Base-by-base conservation (phyloP, 2,113 vertebrate species). In the Gobius niger region DNA sequence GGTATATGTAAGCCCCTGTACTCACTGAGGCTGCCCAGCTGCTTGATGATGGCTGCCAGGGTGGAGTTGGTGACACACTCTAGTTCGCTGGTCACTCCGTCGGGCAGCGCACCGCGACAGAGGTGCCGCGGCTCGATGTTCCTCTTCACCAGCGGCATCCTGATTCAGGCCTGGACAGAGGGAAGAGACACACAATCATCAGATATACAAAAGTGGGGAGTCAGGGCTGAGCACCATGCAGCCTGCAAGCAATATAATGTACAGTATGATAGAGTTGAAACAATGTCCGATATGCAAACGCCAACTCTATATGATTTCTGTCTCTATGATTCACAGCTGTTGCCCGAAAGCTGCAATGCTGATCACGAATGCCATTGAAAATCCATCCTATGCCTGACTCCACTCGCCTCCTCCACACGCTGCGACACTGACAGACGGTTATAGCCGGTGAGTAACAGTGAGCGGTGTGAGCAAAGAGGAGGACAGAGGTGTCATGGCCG, bases 11-110 rank as follows among this genome's bases (percentile, higher is more conserved):
- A 46, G 44, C 44, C 7, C 2, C 7, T 60, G 56, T 42, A 93
- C 95, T 95, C 91, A 97, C 96, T 97, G 83, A 97, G 93, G 72
- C 95, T 93, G 62, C 96, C 96, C 81, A 96, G 92, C 89, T 97
- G 96, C 53, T 96, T 96, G 90, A 97, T 96, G 90, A 96, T 95
- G 81, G 95, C 95, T 0, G 96, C 95, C 65, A 96, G 87, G 0
- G 94, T 97, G 93, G 95, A 96, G 90, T 97, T 97, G 89, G 96
- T 97, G 73, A 97, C 96, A 49, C 95, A 97, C 71, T 97, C 96
- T 83, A 97, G 87, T 76, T 97, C 95, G 14, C 95, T 96, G 40
- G 93, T 94, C 67, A 96, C 95, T 8, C 93, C 94, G 16, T 96
- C 93, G 0, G 95, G 95, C 16, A 97, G 84, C 8, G 93, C 93